Percentiles rank a stretch among this genome's conserved stretches.
These are phyloP conservation scores for Gnathonemus longibarbis DNA, from an alignment of 2,113 vertebrate species.

Conservation along the genomic window DNA sequence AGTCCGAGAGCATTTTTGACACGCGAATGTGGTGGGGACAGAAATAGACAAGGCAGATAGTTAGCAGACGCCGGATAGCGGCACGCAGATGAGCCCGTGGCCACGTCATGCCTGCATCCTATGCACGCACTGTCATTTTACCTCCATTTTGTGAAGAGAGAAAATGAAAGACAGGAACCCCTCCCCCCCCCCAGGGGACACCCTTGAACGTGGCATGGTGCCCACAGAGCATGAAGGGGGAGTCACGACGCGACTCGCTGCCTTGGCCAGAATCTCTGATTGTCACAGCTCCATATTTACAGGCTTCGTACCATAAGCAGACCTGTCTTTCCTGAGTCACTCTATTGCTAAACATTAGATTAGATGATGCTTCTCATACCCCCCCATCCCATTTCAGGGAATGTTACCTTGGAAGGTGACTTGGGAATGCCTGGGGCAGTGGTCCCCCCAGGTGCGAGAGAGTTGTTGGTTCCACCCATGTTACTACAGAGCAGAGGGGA, in stretches of 20 bases:
- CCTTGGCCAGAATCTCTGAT: not conserved
- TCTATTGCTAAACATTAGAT: not conserved
- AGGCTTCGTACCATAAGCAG: not conserved
- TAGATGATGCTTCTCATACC: not conserved
- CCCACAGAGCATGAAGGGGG: not conserved
- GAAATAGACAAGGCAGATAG: conserved; percentile 33
- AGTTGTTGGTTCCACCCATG: conserved; percentile 68
- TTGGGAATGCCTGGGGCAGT: conserved; percentile 57
- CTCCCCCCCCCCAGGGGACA: not conserved
- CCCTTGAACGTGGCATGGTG: not conserved
- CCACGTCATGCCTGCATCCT: not conserved
- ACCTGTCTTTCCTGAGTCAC: not conserved
- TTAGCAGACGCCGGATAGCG: not conserved
- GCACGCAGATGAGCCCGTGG: conserved; percentile 22
- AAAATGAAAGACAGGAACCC: not conserved
- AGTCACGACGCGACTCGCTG: not conserved
- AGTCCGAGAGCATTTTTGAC: conserved; percentile 4
- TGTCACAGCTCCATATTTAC: not conserved
- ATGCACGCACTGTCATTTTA: not conserved
- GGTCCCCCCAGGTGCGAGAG: conserved; percentile 46
- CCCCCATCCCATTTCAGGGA: not conserved
- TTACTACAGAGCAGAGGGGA: conserved; percentile 56
- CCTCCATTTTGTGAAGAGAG: not conserved
- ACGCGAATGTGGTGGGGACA: conserved; percentile 26
- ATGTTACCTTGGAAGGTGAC: conserved; percentile 79